These are phyloP conservation scores for Torymus texanus DNA, from an alignment of 2,888 invertebrate genomes.

Conservation along the genomic window DNA sequence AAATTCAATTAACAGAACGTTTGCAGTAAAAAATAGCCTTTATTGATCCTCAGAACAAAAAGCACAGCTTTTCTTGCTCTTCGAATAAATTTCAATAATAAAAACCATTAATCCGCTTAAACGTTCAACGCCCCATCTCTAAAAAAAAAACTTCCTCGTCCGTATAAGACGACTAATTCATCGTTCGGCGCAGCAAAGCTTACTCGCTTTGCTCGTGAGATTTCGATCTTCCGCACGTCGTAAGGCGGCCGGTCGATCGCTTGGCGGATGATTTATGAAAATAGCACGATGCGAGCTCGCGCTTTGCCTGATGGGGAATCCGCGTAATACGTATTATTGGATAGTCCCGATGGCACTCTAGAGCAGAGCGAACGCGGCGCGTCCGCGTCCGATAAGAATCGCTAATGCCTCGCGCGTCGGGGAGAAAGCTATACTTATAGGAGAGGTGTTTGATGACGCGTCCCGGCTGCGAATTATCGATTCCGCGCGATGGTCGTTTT, in stretches of 20 bases:
- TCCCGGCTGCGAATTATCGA: neutral
- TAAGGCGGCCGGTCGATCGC: neutral
- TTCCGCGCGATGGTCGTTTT: neutral
- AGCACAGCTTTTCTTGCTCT: too few species aligned
- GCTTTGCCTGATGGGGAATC: conserved; percentile 1
- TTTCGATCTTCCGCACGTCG: neutral
- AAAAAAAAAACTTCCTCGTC: too few species aligned
- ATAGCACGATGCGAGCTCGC: conserved; percentile 9
- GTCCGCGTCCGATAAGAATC: conserved; percentile 20
- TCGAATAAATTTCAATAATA: too few species aligned
- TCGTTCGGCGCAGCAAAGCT: too few species aligned
- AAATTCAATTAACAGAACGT: too few species aligned
- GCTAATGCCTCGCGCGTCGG: conserved; percentile 1
- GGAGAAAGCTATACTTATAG: conserved; percentile 7
- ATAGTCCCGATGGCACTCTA: conserved; percentile 19
- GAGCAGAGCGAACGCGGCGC: too few species aligned
- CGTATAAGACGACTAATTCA: too few species aligned
- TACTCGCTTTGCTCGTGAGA: too few species aligned
- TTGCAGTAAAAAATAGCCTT: too few species aligned
- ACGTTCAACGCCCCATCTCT: too few species aligned
- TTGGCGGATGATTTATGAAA: conserved; percentile 25
- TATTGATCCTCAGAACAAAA: too few species aligned
- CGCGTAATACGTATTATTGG: conserved; percentile 27
- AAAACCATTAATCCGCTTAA: too few species aligned
- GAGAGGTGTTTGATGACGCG: conserved; percentile 19